Evolutionary conservation across 2,797 vertebrate species (phyloP).

Genomic region (Pseudomugil tenellus): DNA sequence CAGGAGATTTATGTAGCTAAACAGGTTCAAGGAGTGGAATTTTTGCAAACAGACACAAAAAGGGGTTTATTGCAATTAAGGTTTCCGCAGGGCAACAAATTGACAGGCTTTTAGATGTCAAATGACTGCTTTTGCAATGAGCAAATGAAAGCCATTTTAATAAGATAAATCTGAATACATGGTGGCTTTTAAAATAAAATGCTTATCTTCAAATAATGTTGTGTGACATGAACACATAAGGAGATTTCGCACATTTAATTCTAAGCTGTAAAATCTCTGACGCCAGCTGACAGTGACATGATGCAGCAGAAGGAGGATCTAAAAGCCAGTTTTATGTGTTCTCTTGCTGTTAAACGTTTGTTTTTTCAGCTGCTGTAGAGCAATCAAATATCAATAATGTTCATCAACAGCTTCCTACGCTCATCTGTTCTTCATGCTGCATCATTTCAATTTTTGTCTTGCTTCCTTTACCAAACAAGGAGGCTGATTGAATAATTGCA

Average conservation of each 20-base stretch:
- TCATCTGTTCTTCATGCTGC: constrained; percentile 44
- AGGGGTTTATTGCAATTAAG: background rate
- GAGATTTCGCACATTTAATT: constrained; percentile 1
- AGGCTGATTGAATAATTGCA: background rate
- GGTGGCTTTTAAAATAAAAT: background rate
- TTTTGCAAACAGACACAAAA: background rate
- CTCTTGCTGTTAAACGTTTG: constrained; percentile 15
- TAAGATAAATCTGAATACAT: background rate
- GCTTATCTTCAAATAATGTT: constrained; percentile 7
- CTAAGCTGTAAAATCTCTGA: constrained; percentile 17
- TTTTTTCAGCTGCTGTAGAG: constrained; percentile 14
- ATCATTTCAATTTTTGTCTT: constrained; percentile 29
- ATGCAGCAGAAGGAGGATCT: constrained; percentile 4
- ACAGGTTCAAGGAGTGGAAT: background rate
- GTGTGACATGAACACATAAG: background rate
- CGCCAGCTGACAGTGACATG: constrained; percentile 8
- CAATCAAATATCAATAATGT: constrained; percentile 45
- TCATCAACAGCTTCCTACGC: constrained; percentile 52
- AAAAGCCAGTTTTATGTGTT: constrained; percentile 14
- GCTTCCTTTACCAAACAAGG: background rate
- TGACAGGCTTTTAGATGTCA: background rate
- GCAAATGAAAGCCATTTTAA: background rate
- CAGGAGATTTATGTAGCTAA: background rate
- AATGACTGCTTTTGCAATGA: background rate
- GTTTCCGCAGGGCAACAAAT: background rate